phyloP scores from a whole-genome alignment of 2,888 invertebrate genomes.

The Cinara cedri region DNA sequence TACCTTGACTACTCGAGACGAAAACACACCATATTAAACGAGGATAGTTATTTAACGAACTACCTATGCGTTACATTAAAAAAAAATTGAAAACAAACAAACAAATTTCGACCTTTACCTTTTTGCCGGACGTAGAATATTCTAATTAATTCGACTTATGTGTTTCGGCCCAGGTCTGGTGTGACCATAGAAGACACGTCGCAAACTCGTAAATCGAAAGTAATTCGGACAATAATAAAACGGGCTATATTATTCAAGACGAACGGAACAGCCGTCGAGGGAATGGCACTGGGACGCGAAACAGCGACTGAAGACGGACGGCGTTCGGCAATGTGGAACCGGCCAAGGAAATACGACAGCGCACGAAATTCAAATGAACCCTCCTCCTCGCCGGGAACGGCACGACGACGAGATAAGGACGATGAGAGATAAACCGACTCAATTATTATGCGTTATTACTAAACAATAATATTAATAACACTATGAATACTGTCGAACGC shows the following conservation, averaged over 20 bases:
- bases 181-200: neutral
- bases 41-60: too few species aligned
- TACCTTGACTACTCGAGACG: too few species aligned
- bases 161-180: too few species aligned
- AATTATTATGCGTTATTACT: neutral
- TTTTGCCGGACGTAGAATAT: neutral
- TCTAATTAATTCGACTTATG: too few species aligned
- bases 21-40: too few species aligned
- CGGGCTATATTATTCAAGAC: too few species aligned
- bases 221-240: neutral
- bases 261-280: too few species aligned
- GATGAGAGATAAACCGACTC: too few species aligned
- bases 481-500: too few species aligned
- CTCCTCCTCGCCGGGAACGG: neutral
- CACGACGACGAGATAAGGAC: neutral
- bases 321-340: neutral
- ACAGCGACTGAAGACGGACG: neutral
- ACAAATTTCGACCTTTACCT: neutral
- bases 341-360: neutral
- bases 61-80: too few species aligned
- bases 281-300: neutral
- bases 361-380: conserved; percentile 5
- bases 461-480: neutral
- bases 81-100: too few species aligned
- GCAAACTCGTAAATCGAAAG: neutral